These are phyloP conservation scores for Sisyra terminalis DNA, from an alignment of 2,888 invertebrate species.

Conservation along the genomic window DNA sequence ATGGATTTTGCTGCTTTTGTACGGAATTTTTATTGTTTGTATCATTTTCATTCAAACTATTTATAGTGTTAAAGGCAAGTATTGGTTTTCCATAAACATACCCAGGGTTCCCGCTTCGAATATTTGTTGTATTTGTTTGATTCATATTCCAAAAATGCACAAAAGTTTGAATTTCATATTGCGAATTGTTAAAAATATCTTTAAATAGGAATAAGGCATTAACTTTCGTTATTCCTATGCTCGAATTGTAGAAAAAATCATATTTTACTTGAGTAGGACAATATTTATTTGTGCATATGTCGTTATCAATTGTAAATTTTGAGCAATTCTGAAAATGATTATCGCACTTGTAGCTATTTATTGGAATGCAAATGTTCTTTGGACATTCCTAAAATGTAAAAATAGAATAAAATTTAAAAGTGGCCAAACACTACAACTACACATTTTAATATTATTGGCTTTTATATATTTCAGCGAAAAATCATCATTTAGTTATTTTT, in stretches of 20 bases:
- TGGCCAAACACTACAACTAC: no score
- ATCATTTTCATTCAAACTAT: conserved; percentile 19
- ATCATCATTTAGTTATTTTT: conserved; percentile 6
- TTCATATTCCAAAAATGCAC: conserved; percentile 10
- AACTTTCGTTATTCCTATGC: conserved; percentile 24
- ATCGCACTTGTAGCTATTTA: conserved; percentile 20
- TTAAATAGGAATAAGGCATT: conserved; percentile 17
- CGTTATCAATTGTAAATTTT: conserved; percentile 11
- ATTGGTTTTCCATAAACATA: conserved; percentile 51
- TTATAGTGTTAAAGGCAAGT: conserved; percentile 19
- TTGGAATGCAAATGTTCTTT: conserved; percentile 20
- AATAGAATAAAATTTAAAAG: no score
- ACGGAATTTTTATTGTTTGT: conserved; percentile 7
- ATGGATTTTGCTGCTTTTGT: conserved; percentile 14
- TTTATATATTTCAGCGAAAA: conserved; percentile 3
- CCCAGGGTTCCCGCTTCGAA: conserved; percentile 60
- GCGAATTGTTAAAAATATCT: neutral
- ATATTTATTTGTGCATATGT: conserved; percentile 11
- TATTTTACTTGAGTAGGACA: conserved; percentile 24
- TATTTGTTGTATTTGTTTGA: conserved; percentile 16
- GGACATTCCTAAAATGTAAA: conserved; percentile 21
- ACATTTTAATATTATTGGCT: no score
- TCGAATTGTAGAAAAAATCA: conserved; percentile 27
- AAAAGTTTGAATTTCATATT: conserved; percentile 7
- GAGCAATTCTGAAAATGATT: conserved; percentile 18